These are phyloP conservation scores for Pyrrhosoma nymphula DNA, from an alignment of 2,888 invertebrate species.

Conservation along the genomic window DNA sequence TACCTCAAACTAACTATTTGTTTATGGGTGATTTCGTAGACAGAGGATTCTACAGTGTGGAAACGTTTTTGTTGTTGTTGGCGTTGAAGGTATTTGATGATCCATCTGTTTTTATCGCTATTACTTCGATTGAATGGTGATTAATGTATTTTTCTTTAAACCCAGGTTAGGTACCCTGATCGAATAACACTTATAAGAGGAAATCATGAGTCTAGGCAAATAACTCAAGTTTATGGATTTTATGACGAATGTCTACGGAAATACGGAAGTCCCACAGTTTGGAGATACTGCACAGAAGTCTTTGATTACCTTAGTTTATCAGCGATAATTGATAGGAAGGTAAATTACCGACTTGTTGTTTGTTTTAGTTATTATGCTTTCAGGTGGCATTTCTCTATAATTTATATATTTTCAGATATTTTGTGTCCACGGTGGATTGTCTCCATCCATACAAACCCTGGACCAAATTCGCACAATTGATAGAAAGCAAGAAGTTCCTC, in stretches of 20 bases:
- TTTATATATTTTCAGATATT: constrained; percentile 85
- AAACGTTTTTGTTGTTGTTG: constrained; percentile 96
- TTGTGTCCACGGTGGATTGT: constrained; percentile 99
- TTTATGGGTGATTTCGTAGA: constrained; percentile 99
- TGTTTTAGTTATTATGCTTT: background rate
- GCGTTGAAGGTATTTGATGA: constrained; percentile 93
- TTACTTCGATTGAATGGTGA: background rate
- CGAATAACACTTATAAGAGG: constrained; percentile 98
- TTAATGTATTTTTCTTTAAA: constrained; percentile 68
- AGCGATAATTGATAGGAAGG: constrained; percentile 97
- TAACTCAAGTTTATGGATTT: constrained; percentile 99
- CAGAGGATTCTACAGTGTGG: constrained; percentile 98
- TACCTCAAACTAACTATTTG: constrained; percentile 98
- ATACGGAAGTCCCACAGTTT: constrained; percentile 98
- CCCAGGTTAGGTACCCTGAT: constrained; percentile 97
- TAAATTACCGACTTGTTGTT: constrained; percentile 73
- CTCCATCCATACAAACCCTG: constrained; percentile 98
- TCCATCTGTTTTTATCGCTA: background rate
- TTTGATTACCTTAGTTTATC: constrained; percentile 98
- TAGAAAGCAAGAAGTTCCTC: constrained; percentile 98
- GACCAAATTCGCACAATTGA: constrained; percentile 99
- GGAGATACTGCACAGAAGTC: constrained; percentile 99
- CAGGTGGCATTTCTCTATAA: background rate
- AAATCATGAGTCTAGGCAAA: constrained; percentile 99
- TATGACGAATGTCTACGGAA: constrained; percentile 99